Base-by-base conservation (phyloP, 2,113 vertebrate species). In the Daubentonia madagascariensis region DNA sequence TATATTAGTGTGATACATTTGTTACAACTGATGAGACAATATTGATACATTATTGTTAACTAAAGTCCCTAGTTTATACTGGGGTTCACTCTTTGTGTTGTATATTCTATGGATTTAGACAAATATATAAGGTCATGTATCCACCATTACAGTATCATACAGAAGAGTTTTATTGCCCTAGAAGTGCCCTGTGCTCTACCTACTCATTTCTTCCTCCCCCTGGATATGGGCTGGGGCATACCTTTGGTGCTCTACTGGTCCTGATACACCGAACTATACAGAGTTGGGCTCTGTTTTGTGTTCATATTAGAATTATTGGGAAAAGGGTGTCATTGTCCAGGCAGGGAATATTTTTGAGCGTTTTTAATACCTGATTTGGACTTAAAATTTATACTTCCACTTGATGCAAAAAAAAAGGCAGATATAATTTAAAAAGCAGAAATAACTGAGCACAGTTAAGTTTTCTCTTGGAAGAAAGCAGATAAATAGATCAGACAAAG, bases 391-490 rank as follows among this genome's bases (percentile, higher is more conserved):
- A 76, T 5, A 72, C 30, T 76, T 85, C 50, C 22, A 78, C 35
- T 91, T 68, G 17, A 54, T 70, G 10, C 13, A 30, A 79, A 93
- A 91, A 94, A 85, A 89, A 86, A 65, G 23, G 48, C 28, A 94
- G 30, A 57, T 78, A 28, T 89, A 43, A 87, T 84, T 75, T 84
- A 30, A 89, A 93, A 96, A 35, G 6, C 50, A 87, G 40, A 72
- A 95, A 85, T 52, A 84, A 78, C 45, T 90, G 45, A 96, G 28
- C 81, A 94, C 9, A 90, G 43, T 89, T 92, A 48, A 54, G 37
- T 68, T 94, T 70, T 86, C 22, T 45, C 72, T 91, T 83, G 32
- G 57, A 94, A 76, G 48, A 75, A 95, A 93, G n/a, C 50, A 88
- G 45, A 72, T 81, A 25, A 87, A 88, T 17, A 90, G 45, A 59